Conservation (phyloP, 2,797 vertebrate genomes). For the Melanotaenia parkinsoni region DNA sequence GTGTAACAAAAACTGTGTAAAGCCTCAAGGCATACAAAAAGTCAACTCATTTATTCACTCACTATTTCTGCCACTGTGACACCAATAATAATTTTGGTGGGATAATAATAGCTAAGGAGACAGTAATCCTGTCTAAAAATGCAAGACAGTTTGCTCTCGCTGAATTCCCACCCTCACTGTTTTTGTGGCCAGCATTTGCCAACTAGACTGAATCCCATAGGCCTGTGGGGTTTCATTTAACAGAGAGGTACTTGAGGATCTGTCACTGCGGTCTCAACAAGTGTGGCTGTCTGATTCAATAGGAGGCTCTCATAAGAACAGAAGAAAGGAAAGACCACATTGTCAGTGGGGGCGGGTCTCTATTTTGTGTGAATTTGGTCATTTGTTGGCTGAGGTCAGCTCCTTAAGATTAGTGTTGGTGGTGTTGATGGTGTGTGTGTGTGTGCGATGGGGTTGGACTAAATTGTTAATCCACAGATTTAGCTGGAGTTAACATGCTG, state of each 20-base stretch:
- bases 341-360: slow-evolving; percentile 63
- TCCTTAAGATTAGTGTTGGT: slow-evolving; percentile 76
- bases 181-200: slow-evolving; percentile 75
- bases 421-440: slow-evolving; percentile 32
- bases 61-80: slow-evolving; percentile 35
- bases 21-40: slow-evolving; percentile 33
- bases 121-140: slow-evolving; percentile 75
- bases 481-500: slow-evolving; percentile 81
- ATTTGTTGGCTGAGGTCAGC: slow-evolving; percentile 80
- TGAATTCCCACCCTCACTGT: slow-evolving; percentile 77
- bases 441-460: slow-evolving; percentile 46
- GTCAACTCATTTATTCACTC: slow-evolving; percentile 42
- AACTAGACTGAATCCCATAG: slow-evolving; percentile 76
- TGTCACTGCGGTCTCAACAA: slow-evolving; percentile 72
- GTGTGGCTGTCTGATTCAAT: slow-evolving; percentile 72
- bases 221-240: slow-evolving; percentile 71
- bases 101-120: slow-evolving; percentile 67
- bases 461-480: slow-evolving; percentile 84
- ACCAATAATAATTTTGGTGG: slow-evolving; percentile 52
- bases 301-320: slow-evolving; percentile 65
- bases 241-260: slow-evolving; percentile 77
- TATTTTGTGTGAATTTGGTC: slow-evolving; percentile 81
- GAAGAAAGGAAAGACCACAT: slow-evolving; percentile 66
- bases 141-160: slow-evolving; percentile 70
- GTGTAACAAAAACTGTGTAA: slow-evolving; percentile 48